Conservation (phyloP, 2,797 vertebrate species). For the Melanogrammus aeglefinus region DNA sequence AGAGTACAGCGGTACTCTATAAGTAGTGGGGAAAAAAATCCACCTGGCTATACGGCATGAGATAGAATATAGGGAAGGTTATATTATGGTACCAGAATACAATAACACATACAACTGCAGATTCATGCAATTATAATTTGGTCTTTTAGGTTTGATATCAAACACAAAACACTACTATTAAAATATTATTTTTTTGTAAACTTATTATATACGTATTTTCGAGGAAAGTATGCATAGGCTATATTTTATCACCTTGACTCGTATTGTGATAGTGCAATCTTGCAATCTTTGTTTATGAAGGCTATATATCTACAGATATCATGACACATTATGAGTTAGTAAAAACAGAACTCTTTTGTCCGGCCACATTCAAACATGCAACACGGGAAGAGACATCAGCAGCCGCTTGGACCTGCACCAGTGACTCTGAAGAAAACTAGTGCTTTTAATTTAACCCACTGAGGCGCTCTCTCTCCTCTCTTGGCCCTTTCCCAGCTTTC, state of each 20-base stretch:
- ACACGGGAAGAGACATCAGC: conserved; percentile 5
- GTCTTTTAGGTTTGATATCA: neutral
- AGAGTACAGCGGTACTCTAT: neutral
- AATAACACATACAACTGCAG: neutral
- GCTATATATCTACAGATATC: neutral
- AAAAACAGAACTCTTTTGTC: neutral
- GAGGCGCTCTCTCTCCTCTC: conserved; percentile 39
- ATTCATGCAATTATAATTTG: neutral
- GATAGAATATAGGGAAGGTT: no score
- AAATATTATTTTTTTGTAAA: neutral
- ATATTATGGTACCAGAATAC: neutral
- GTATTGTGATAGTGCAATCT: no score
- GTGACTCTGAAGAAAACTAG: conserved; percentile 64
- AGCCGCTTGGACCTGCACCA: conserved; percentile 56
- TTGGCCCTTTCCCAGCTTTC: conserved; percentile 64
- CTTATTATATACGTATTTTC: neutral
- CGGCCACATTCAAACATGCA: conserved; percentile 1
- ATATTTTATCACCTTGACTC: neutral
- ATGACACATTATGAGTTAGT: neutral
- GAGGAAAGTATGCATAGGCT: neutral
- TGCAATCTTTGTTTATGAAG: no score
- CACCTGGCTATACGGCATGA: no score
- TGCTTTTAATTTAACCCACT: conserved; percentile 78
- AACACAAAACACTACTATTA: neutral
- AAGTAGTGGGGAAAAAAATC: no score